Conservation (phyloP, 2,888 invertebrate genomes). For the Pedicia rivosa region DNA sequence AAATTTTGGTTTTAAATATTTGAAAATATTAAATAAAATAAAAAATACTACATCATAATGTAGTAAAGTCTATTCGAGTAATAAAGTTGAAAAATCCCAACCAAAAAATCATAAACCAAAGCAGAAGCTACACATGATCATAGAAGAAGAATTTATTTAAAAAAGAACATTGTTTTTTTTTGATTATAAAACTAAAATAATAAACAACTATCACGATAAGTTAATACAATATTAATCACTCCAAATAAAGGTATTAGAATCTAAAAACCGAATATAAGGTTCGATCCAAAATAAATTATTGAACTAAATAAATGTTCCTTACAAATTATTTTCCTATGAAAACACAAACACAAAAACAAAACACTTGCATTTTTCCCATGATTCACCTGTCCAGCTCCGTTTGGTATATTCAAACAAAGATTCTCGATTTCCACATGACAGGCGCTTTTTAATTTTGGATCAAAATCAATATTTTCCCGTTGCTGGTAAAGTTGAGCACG, state of each 20-base stretch:
- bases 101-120: background rate
- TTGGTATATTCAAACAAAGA: conserved; percentile 49
- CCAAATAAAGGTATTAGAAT: no score
- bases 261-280: no score
- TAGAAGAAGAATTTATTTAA: conserved; percentile 8
- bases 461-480: conserved; percentile 73
- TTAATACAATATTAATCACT: no score
- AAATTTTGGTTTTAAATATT: no score
- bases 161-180: conserved; percentile 2
- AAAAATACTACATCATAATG: no score
- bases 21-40: no score
- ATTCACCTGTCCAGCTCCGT: conserved; percentile 40
- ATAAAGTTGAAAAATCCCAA: background rate
- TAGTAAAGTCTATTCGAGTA: no score
- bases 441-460: conserved; percentile 66
- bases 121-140: background rate
- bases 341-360: conserved; percentile 3
- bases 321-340: background rate
- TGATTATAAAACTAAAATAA: no score
- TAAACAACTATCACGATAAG: no score
- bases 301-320: conserved; percentile 3
- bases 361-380: conserved; percentile 29
- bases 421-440: conserved; percentile 65
- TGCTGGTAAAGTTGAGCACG: conserved; percentile 83
- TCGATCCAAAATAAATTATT: background rate